Percentiles rank a stretch among this genome's conserved stretches.
Evolutionary conservation across 2,888 invertebrate genomes (phyloP).

Genomic region (Hoplodrina ambigua): DNA sequence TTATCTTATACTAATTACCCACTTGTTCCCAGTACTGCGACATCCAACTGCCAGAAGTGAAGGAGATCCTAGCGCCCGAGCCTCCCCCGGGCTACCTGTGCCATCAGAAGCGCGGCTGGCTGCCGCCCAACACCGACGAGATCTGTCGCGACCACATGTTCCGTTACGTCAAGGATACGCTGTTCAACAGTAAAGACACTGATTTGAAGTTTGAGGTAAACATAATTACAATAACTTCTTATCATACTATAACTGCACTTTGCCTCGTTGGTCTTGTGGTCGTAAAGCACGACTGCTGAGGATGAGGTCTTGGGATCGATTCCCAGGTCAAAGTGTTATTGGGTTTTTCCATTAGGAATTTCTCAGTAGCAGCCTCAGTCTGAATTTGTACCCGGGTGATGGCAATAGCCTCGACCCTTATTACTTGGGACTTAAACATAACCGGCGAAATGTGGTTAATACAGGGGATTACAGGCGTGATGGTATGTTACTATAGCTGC

Average conservation of each 20-base stretch:
- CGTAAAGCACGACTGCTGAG: too few species aligned
- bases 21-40: constrained; percentile 92
- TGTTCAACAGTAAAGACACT: constrained; percentile 75
- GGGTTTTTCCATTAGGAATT: too few species aligned
- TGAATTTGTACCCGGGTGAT: too few species aligned
- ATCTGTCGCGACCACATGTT: constrained; percentile 94
- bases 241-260: background rate
- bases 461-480: too few species aligned
- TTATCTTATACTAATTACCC: background rate
- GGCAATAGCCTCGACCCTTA: too few species aligned
- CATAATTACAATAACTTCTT: background rate
- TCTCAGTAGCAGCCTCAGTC: too few species aligned
- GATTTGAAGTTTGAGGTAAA: constrained; percentile 79
- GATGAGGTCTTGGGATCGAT: too few species aligned
- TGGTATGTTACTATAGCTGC: background rate
- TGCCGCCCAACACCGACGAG: constrained; percentile 93
- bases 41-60: constrained; percentile 94
- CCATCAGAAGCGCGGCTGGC: constrained; percentile 94
- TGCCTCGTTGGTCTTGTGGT: too few species aligned
- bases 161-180: constrained; percentile 90
- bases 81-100: constrained; percentile 92
- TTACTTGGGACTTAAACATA: too few species aligned
- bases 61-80: constrained; percentile 92
- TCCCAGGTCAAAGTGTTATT: too few species aligned
- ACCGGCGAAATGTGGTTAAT: too few species aligned